A percentile compares a stretch with the other conserved stretches of the same genome.
Conservation (phyloP, 2,113 vertebrate species). For the Acanthisitta chloris region DNA sequence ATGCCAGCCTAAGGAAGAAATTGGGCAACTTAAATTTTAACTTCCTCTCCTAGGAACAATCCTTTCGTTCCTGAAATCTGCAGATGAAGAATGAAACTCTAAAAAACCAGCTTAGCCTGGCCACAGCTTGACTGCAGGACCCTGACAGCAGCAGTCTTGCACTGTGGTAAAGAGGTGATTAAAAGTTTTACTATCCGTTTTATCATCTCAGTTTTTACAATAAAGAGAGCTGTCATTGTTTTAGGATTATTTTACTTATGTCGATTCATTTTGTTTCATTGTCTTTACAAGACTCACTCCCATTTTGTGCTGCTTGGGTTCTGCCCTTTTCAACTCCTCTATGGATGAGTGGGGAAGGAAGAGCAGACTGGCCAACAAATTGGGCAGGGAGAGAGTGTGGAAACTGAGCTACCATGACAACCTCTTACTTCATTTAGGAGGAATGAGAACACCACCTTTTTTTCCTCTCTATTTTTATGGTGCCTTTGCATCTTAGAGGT, state of each 20-base stretch:
- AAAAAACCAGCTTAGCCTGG: slow-evolving; percentile 21
- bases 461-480: neutral
- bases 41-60: slow-evolving; percentile 52
- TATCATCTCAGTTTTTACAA: slow-evolving; percentile 45
- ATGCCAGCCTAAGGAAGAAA: slow-evolving; percentile 24
- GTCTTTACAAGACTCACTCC: slow-evolving; percentile 43
- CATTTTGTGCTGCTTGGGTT: neutral
- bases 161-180: slow-evolving; percentile 36
- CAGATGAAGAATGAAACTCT: slow-evolving; percentile 58
- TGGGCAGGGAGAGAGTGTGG: neutral
- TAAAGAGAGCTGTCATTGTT: slow-evolving; percentile 56
- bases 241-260: slow-evolving; percentile 65
- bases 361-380: neutral
- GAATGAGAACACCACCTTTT: neutral
- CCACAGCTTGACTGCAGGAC: neutral
- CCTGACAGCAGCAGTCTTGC: slow-evolving; percentile 10
- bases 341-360: neutral
- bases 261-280: slow-evolving; percentile 57
- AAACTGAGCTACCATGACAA: neutral
- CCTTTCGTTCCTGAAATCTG: slow-evolving; percentile 9
- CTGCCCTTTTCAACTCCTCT: slow-evolving; percentile 46
- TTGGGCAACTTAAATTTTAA: slow-evolving; percentile 55
- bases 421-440: neutral
- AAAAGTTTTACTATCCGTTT: slow-evolving; percentile 66
- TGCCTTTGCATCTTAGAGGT: neutral